Evolutionary conservation across 2,113 vertebrate species (phyloP), one percentile per base, ranked within the genome.

Genomic region (Colius striatus): DNA sequence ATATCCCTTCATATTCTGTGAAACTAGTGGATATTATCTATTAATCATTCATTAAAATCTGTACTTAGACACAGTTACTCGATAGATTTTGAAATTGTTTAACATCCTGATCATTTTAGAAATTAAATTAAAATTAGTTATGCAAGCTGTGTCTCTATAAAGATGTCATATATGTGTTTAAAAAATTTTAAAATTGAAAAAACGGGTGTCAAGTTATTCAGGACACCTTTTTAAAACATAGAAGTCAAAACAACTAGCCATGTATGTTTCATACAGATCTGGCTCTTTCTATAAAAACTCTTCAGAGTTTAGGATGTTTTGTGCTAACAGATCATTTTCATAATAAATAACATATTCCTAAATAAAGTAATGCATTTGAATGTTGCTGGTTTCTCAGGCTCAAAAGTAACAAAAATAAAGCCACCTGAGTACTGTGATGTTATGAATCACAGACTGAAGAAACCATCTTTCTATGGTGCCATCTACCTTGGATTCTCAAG

Each of bases 131-230:
- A 75, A 71, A 76, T 47, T 41, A 70, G 18, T 36, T 36, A 3
- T n/a, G 51, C n/a, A 60, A 51, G 30, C 4, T 23, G 4, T 38
- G 15, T 65, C 71, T 90, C 55, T 71, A 29, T 47, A 72, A 76
- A 92, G 21, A 30, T 50, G 7, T 16, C 90, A 13, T 10, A 62
- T n/a, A 41, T 41, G 38, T 41, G 38, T 41, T 41, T 41, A 41
- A 41, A 41, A 41, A 41, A 41, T 41, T 41, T 41, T 10, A 41
- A 41, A 41, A 41, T 83, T 86, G 72, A 92, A 2, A 6, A 85
- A 93, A 90, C 63, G 50, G 11, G 79, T 77, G 85, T 45, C 82
- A 93, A 73, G 30, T 27, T 73, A 93, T 93, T 75, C 63, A 63
- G 41, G 54, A 54, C 60, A 90, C 19, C 21, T 63, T 72, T 95